Evolutionary conservation across 2,888 invertebrate genomes (phyloP), one percentile per base, ranked within the genome.

Genomic region (Caprella mutica): DNA sequence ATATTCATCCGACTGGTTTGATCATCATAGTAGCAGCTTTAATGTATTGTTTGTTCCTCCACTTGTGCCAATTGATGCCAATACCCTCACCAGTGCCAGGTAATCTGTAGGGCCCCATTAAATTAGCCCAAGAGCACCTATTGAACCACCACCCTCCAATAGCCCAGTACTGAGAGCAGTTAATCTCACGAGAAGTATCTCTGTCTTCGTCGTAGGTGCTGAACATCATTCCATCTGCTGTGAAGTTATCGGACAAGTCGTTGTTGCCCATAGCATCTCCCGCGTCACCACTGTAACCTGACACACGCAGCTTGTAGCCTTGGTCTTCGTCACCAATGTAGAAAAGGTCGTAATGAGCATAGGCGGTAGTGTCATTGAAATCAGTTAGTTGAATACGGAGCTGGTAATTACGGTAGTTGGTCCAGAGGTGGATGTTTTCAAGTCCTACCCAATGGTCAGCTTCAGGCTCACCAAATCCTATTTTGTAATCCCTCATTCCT

Each of bases 121-220:
- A 56, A 53, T 64, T 64, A 33, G 64, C 64, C 64, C 64, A 64
- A 4, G 64, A 64, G 44, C 64, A 64, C 44, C 64, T 42, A 40
- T 64, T 64, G 56, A 58, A 64, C 64, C 64, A 64, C 64, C 64
- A 64, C 3, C 64, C 64, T 5, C 64, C 64, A 39, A 64, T 64
- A 27, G 60, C 53, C 64, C 64, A 64, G 46, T 58, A 60, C 50
- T 53, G 46, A 27, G 64, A 57, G 50, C 64, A 64, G 60, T 64
- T 64, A 35, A 64, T 60, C 53, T 64, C 64, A 40, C 50, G 59
- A 19, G 64, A 64, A 3, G 64, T 64, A 53, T 64, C 64, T 44
- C 59, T 51, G 53, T 64, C 64, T 5, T 53, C 53, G 39, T 64
- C 64, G 12, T 55, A 53, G 21, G 64, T 52, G 23, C 59, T 58